Evolutionary conservation across 2,797 vertebrate genomes (phyloP).

Genomic region (Limosa lapponica): DNA sequence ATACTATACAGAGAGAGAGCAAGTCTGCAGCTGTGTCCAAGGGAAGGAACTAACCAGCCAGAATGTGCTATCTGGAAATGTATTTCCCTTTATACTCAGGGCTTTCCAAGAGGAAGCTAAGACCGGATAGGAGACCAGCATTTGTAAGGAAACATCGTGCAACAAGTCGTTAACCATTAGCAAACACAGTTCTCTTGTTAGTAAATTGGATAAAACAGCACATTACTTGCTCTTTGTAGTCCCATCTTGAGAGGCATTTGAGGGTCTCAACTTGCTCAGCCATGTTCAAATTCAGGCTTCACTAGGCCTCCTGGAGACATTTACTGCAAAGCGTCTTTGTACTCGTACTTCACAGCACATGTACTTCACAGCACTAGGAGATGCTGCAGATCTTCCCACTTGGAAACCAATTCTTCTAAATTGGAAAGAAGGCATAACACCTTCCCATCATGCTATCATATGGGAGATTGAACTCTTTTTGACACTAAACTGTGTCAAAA

Average conservation of each 20-base stretch:
- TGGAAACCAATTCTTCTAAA: constrained; percentile 26
- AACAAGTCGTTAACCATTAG: not conserved
- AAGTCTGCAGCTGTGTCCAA: not conserved
- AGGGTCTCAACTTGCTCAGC: not conserved
- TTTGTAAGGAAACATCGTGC: not conserved
- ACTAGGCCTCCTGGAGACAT: not conserved
- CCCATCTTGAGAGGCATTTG: not conserved
- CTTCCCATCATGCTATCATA: constrained; percentile 10
- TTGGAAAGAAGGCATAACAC: constrained; percentile 20
- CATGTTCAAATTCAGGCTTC: not conserved
- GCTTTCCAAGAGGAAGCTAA: not conserved
- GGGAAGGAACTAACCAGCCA: not conserved
- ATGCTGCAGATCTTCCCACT: constrained; percentile 40
- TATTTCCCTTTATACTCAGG: not conserved
- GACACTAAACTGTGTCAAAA: constrained; percentile 39
- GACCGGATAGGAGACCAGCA: not conserved
- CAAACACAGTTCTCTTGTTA: not conserved
- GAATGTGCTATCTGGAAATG: not conserved
- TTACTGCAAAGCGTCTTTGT: not conserved
- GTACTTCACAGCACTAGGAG: not conserved
- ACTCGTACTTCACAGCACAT: not conserved
- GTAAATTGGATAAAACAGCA: not conserved
- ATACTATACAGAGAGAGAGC: not conserved
- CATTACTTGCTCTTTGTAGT: not conserved
- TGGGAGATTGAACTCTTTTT: constrained; percentile 24